Evolutionary conservation across 2,888 invertebrate genomes (phyloP).

Genomic region (Noctua pronuba): DNA sequence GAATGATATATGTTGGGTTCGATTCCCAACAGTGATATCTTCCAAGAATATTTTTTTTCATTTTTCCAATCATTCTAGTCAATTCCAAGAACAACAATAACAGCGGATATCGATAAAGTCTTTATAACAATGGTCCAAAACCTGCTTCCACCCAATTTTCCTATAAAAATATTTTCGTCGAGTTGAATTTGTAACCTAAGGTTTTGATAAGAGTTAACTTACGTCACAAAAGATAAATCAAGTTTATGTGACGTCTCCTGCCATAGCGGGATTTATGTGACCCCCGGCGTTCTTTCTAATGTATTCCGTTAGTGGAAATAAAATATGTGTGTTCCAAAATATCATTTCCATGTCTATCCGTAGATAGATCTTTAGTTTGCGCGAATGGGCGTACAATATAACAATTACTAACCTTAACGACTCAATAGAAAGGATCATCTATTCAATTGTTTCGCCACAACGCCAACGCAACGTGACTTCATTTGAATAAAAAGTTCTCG

Average conservation of each 20-base stretch:
- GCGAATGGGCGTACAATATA: constrained; percentile 46
- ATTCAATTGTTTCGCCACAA: constrained; percentile 72
- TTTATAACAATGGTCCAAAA: constrained; percentile 18
- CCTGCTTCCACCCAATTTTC: constrained; percentile 40
- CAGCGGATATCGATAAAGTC: not conserved
- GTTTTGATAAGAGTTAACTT: constrained; percentile 85
- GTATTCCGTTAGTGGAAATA: constrained; percentile 78
- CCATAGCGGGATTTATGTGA: constrained; percentile 86
- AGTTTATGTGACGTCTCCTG: constrained; percentile 88
- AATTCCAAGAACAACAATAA: constrained; percentile 1
- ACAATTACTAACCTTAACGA: constrained; percentile 46
- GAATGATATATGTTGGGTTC: not conserved
- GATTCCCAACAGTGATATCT: not conserved
- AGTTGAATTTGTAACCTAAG: constrained; percentile 78
- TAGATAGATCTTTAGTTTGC: constrained; percentile 42
- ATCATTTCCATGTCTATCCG: constrained; percentile 59
- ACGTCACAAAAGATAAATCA: constrained; percentile 88
- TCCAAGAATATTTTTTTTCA: not conserved
- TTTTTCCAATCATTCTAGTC: not conserved
- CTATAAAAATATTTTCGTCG: constrained; percentile 66
- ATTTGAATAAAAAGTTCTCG: constrained; percentile 83
- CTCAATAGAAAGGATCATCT: constrained; percentile 59
- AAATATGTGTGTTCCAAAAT: constrained; percentile 71
- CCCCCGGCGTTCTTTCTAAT: constrained; percentile 79
- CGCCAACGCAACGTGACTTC: constrained; percentile 78